A percentile compares a stretch with the other conserved stretches of the same genome.
Evolutionary conservation across 2,113 vertebrate genomes (phyloP).

Genomic region (Junco hyemalis): DNA sequence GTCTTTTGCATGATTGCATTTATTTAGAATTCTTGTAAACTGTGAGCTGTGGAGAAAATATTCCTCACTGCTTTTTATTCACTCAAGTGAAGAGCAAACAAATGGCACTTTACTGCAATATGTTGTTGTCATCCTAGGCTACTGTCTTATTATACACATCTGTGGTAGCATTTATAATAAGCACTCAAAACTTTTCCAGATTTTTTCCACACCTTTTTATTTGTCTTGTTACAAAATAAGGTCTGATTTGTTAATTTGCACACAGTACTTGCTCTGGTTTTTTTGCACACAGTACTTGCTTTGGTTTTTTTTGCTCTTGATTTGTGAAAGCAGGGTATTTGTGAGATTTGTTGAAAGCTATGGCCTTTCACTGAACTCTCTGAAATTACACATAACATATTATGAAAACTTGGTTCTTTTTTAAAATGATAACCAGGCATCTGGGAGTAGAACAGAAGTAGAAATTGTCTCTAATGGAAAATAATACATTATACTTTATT

Average conservation of each 20-base stretch:
- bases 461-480: neutral
- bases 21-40: neutral
- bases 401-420: neutral
- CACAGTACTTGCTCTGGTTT: neutral
- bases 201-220: neutral
- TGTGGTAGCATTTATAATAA: neutral
- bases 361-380: neutral
- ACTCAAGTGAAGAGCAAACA: neutral
- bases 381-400: neutral
- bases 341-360: no score
- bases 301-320: neutral
- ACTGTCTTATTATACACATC: neutral
- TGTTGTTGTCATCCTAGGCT: neutral
- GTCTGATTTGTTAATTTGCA: neutral
- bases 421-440: neutral
- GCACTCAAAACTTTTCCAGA: neutral
- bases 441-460: neutral
- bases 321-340: neutral
- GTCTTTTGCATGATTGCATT: neutral
- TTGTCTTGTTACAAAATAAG: neutral
- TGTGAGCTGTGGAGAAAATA: neutral
- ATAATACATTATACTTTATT: neutral
- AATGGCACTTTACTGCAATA: neutral
- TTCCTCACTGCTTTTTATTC: neutral
- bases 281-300: neutral